A percentile compares a stretch with the other conserved stretches of the same genome.
Conservation (phyloP, 2,888 invertebrate species). For the Nomada flava region DNA sequence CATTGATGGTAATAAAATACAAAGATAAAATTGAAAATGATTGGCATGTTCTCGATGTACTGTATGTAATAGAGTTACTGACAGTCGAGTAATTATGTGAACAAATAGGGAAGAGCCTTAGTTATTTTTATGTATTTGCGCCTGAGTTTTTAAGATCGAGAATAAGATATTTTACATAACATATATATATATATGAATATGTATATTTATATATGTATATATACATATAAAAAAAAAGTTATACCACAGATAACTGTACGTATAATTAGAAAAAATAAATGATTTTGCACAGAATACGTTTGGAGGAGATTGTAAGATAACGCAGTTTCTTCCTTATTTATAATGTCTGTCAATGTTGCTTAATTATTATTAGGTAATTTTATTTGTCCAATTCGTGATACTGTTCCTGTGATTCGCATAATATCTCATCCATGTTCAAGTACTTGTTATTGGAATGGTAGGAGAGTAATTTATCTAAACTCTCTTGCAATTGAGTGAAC, state of each 20-base stretch:
- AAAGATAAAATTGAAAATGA: constrained; percentile 7
- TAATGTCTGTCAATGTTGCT: neutral
- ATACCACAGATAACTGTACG: constrained; percentile 78
- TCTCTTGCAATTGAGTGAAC: constrained; percentile 87
- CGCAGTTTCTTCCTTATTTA: neutral
- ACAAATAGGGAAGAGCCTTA: constrained; percentile 54
- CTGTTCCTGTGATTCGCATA: constrained; percentile 33
- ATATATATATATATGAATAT: constrained; percentile 28
- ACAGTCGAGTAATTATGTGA: constrained; percentile 36
- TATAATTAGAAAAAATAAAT: constrained; percentile 75
- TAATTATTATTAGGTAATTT: neutral
- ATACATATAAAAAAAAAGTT: constrained; percentile 65
- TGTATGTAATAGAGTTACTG: constrained; percentile 53
- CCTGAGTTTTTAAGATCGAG: constrained; percentile 65
- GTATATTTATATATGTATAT: constrained; percentile 30
- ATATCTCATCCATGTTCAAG: constrained; percentile 71
- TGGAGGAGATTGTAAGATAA: neutral
- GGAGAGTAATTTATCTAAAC: constrained; percentile 85
- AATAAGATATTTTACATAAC: constrained; percentile 69
- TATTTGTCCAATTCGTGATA: neutral
- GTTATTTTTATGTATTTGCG: constrained; percentile 64
- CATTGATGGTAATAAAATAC: neutral
- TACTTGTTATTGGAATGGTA: constrained; percentile 78
- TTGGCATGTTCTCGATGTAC: constrained; percentile 29
- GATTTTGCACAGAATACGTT: constrained; percentile 74